These are phyloP conservation scores for Pelodiscus sinensis DNA, from an alignment of 2,113 vertebrate species.

Conservation along the genomic window DNA sequence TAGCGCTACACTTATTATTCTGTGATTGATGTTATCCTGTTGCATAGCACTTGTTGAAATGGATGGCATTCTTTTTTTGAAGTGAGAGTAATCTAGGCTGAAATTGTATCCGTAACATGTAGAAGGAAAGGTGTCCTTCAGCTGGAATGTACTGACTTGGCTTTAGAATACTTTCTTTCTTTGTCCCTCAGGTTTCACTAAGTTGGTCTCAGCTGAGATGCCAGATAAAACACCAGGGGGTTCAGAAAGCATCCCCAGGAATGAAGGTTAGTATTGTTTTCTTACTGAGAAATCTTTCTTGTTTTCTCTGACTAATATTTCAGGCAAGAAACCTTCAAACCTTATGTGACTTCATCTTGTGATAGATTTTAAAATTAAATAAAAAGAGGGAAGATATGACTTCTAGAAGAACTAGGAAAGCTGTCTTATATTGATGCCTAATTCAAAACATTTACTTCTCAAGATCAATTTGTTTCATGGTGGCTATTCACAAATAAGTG, in stretches of 20 bases:
- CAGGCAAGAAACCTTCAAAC: not conserved
- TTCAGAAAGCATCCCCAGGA: slow-evolving; percentile 42
- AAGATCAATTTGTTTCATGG: not conserved
- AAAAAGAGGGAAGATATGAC: not conserved
- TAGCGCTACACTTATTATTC: not conserved
- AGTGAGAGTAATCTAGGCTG: not conserved
- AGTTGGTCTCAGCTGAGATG: slow-evolving; percentile 43
- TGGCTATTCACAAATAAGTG: not conserved
- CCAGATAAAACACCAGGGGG: slow-evolving; percentile 70
- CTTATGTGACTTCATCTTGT: not conserved
- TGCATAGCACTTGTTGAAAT: not conserved
- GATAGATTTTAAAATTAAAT: not conserved
- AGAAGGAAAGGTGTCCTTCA: not conserved
- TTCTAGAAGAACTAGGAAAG: not conserved
- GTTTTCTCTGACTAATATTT: not conserved
- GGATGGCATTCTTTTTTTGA: not conserved
- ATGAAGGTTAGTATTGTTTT: slow-evolving; percentile 43
- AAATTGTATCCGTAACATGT: not conserved
- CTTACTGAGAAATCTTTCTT: not conserved
- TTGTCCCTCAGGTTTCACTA: slow-evolving; percentile 60
- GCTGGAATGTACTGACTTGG: not conserved
- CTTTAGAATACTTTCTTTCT: slow-evolving; percentile 45
- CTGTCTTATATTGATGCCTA: rapidly evolving
- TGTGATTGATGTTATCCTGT: not conserved
- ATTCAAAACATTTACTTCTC: not conserved